These are phyloP conservation scores for Ramphastos sulfuratus DNA, from an alignment of 2,113 vertebrate species.

Conservation along the genomic window DNA sequence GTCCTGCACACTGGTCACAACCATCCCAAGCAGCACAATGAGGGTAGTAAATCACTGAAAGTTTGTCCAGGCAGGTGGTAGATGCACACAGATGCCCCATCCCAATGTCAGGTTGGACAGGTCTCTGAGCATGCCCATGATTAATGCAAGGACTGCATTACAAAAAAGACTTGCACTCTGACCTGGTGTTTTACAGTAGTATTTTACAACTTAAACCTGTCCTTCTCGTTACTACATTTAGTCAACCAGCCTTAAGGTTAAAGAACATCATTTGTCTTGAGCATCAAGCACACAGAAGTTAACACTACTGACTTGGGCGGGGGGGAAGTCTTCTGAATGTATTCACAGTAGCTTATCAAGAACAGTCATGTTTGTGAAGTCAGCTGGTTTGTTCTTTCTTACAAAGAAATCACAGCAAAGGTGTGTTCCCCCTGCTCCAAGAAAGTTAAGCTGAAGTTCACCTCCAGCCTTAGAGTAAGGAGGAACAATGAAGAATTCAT, in stretches of 20 bases:
- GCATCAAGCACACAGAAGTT: background rate
- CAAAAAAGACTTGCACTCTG: background rate
- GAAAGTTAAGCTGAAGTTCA: background rate
- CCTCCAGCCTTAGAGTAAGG: background rate
- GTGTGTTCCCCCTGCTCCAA: fast-evolving
- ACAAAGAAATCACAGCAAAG: background rate
- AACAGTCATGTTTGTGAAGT: background rate
- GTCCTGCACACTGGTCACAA: too few species aligned
- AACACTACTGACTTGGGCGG: too few species aligned
- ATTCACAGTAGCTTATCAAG: background rate
- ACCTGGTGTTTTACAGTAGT: background rate
- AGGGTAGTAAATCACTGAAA: background rate
- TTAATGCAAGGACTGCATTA: too few species aligned
- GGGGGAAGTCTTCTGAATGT: background rate
- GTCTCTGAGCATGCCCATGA: background rate
- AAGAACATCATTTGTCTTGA: background rate
- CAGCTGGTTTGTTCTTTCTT: background rate
- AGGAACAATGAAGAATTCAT: background rate
- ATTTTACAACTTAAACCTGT: background rate
- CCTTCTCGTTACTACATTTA: background rate
- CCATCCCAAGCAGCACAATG: too few species aligned
- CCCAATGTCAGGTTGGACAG: fast-evolving
- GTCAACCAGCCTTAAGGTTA: background rate
- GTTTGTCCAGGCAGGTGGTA: background rate
- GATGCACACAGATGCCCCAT: background rate